Evolutionary conservation across 2,888 invertebrate genomes (phyloP).

Genomic region (Plebejus anna): DNA sequence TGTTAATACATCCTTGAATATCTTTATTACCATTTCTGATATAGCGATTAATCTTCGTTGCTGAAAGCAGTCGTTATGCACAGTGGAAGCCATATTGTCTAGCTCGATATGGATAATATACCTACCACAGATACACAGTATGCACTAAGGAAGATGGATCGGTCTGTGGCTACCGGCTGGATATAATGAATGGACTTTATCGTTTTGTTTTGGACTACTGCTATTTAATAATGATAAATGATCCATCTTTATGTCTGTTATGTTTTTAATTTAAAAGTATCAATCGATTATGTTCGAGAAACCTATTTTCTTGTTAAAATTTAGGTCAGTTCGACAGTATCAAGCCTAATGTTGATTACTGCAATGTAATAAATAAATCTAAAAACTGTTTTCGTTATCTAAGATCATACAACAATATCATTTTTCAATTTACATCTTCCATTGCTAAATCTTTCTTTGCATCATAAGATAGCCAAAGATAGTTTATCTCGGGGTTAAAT

Average conservation of each 20-base stretch:
- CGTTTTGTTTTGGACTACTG: neutral
- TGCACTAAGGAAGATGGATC: neutral
- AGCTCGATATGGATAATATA: neutral
- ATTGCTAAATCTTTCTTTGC: neutral
- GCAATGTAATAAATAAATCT: neutral
- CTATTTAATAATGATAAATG: neutral
- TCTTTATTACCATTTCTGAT: neutral
- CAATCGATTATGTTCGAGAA: neutral
- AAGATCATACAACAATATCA: too few species aligned
- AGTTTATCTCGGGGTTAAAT: conserved; percentile 1
- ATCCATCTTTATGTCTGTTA: neutral
- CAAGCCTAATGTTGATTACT: neutral
- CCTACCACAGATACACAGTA: neutral
- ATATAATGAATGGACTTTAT: neutral
- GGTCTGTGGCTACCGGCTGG: neutral
- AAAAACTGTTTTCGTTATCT: neutral
- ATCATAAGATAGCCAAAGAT: neutral
- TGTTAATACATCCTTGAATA: neutral
- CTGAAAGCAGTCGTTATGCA: neutral
- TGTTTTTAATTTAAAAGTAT: neutral
- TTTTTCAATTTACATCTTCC: neutral
- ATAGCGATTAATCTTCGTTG: neutral
- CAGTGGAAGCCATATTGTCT: neutral
- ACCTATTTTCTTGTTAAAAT: neutral
- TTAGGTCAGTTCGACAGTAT: neutral